Percentiles rank a stretch among this genome's conserved stretches.
These are phyloP conservation scores for Gopherus flavomarginatus DNA, from an alignment of 2,113 vertebrate genomes.

Conservation along the genomic window DNA sequence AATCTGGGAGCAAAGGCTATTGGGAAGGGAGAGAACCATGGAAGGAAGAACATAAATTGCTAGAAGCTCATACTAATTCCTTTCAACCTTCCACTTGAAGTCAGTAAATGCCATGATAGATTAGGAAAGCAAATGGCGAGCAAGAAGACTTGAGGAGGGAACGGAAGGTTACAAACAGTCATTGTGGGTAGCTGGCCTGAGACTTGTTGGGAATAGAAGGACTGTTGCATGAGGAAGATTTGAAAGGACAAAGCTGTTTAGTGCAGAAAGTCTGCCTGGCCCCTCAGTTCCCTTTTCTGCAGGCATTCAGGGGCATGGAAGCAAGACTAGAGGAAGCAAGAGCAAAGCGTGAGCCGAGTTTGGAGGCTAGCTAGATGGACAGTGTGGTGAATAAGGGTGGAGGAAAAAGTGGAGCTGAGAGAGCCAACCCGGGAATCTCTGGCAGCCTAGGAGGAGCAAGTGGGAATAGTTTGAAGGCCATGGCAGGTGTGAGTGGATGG, in stretches of 20 bases:
- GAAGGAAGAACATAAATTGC: neutral
- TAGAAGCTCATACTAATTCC: neutral
- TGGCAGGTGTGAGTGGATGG: neutral
- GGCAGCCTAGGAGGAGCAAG: neutral
- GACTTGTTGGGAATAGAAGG: neutral
- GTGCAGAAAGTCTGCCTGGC: neutral
- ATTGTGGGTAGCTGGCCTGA: neutral
- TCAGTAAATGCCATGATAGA: neutral
- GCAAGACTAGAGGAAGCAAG: neutral
- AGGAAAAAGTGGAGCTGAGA: neutral
- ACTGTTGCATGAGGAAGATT: slow-evolving; percentile 22
- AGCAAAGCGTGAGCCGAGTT: neutral
- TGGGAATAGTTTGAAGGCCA: neutral
- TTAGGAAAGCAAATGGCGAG: neutral
- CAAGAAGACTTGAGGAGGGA: neutral
- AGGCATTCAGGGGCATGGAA: neutral
- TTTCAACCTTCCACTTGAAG: neutral
- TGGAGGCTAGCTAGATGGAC: neutral
- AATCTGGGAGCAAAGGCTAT: neutral
- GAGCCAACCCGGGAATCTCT: neutral
- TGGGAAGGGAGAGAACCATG: neutral
- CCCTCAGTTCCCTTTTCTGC: neutral
- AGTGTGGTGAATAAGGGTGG: neutral
- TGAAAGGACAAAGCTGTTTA: slow-evolving; percentile 28
- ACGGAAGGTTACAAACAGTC: neutral